A percentile compares a stretch with the other conserved stretches of the same genome.
These are phyloP conservation scores for Listronotus oregonensis DNA, from an alignment of 1,140 invertebrate genomes.

Conservation along the genomic window DNA sequence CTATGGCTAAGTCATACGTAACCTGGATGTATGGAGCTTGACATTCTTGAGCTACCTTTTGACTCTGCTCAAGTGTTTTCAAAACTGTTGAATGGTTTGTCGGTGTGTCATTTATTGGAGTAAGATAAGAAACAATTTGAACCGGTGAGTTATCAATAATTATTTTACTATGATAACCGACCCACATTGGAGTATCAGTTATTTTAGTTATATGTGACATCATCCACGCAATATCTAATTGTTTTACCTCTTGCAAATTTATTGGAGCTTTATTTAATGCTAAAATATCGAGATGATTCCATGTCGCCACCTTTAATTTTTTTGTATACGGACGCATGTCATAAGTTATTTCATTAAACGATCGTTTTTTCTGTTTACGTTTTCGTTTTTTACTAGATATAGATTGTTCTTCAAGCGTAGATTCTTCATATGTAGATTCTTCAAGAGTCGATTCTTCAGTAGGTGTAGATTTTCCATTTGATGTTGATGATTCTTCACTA, in stretches of 20 bases:
- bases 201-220: too few relatives aligned
- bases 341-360: slow-evolving; percentile 17
- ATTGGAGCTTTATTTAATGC: slow-evolving; percentile 12
- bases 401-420: too few relatives aligned
- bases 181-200: too few relatives aligned
- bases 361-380: not conserved
- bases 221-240: too few relatives aligned
- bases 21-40: slow-evolving; percentile 50
- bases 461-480: too few relatives aligned
- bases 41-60: slow-evolving; percentile 42
- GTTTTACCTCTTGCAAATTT: too few relatives aligned
- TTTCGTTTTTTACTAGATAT: slow-evolving; percentile 11
- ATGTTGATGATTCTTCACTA: slow-evolving; percentile 14
- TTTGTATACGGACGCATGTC: slow-evolving; percentile 23
- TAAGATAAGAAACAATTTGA: slow-evolving; percentile 44
- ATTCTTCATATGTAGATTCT: too few relatives aligned
- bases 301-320: slow-evolving; percentile 28
- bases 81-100: slow-evolving; percentile 47
- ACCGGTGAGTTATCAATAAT: too few relatives aligned
- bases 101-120: slow-evolving; percentile 50
- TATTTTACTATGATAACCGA: too few relatives aligned
- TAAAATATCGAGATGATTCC: slow-evolving; percentile 29
- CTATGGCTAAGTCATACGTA: slow-evolving; percentile 50
- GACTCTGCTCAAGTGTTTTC: slow-evolving; percentile 49
- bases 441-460: too few relatives aligned